Conservation (phyloP, 2,888 invertebrate species). For the Standfussiana lucernea region DNA sequence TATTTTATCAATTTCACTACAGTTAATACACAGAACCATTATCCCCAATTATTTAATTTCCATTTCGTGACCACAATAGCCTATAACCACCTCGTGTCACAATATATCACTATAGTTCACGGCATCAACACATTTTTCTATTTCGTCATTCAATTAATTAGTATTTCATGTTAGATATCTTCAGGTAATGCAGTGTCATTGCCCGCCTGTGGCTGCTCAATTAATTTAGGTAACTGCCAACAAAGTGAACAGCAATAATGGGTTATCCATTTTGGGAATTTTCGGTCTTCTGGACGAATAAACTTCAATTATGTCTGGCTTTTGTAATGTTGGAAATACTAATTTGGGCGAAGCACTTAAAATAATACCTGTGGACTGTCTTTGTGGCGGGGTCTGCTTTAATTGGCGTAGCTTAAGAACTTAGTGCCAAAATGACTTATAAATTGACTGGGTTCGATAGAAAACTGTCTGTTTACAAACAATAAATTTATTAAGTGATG, state of each 20-base stretch:
- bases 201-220: slow-evolving; percentile 40
- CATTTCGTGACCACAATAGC: slow-evolving; percentile 24
- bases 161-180: slow-evolving; percentile 45
- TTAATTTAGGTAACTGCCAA: slow-evolving; percentile 64
- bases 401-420: slow-evolving; percentile 7
- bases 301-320: slow-evolving; percentile 41
- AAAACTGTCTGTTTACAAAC: slow-evolving; percentile 3
- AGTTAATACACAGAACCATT: slow-evolving; percentile 4
- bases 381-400: slow-evolving; percentile 25
- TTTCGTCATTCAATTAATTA: slow-evolving; percentile 64
- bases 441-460: not conserved
- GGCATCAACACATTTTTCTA: slow-evolving; percentile 43
- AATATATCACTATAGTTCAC: slow-evolving; percentile 48
- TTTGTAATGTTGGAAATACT: slow-evolving; percentile 29
- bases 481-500: slow-evolving; percentile 11
- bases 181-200: slow-evolving; percentile 59
- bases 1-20: not conserved
- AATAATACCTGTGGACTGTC: not conserved
- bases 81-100: slow-evolving; percentile 35
- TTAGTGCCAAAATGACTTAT: not conserved
- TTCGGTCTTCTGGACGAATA: slow-evolving; percentile 44
- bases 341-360: slow-evolving; percentile 32
- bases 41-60: slow-evolving; percentile 27
- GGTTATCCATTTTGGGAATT: slow-evolving; percentile 49
- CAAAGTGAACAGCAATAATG: slow-evolving; percentile 50